Conservation (phyloP, 2,113 vertebrate genomes). For the Pogonocichla stellata region DNA sequence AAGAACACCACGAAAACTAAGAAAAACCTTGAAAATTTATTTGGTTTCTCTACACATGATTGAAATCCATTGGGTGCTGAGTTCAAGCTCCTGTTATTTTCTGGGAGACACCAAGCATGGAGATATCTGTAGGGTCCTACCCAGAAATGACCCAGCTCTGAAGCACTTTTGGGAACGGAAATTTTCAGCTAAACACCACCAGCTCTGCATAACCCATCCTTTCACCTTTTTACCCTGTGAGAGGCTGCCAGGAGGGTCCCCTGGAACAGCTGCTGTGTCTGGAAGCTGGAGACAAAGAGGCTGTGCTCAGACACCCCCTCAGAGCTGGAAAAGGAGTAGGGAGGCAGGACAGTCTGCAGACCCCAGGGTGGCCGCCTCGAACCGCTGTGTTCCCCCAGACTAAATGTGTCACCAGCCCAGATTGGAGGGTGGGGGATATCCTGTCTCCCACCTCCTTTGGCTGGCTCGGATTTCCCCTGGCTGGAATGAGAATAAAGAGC, state of each 20-base stretch:
- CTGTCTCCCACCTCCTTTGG: conserved; percentile 43
- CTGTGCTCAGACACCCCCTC: neutral
- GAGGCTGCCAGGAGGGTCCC: neutral
- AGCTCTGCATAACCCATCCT: neutral
- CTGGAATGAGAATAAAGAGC: neutral
- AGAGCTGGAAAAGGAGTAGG: neutral
- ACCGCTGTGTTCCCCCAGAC: neutral
- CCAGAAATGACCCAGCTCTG: neutral
- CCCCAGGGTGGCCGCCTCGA: neutral
- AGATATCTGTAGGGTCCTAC: accelerated
- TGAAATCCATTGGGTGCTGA: neutral
- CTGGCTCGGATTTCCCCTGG: neutral
- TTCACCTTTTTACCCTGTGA: neutral
- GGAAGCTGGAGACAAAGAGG: neutral
- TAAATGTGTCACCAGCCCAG: conserved; percentile 8
- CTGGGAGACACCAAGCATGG: neutral
- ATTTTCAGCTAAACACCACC: neutral
- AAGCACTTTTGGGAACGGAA: neutral
- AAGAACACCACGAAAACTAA: neutral
- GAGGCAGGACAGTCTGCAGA: neutral
- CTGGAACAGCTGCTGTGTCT: neutral
- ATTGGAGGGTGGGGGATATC: conserved; percentile 11
- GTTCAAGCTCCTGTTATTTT: neutral
- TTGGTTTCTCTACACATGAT: neutral
- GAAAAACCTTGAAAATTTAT: neutral